Evolutionary conservation across 2,113 vertebrate genomes (phyloP).

Genomic region (Galeopterus variegatus): DNA sequence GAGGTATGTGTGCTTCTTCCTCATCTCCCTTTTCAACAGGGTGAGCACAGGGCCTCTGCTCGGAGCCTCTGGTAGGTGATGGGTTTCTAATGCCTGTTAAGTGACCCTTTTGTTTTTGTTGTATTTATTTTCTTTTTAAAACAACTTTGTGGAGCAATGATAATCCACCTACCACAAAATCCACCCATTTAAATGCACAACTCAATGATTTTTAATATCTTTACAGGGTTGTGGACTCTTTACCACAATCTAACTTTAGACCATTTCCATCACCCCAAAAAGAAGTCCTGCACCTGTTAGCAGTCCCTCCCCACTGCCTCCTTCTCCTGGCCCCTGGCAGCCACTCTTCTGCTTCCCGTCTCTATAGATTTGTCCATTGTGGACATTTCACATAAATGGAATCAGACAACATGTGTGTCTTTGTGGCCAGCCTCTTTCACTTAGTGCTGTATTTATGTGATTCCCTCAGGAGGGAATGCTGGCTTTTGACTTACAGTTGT

Average conservation of each 20-base stretch:
- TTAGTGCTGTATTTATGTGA: rapidly evolving
- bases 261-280: neutral
- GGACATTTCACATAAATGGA: neutral
- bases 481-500: neutral
- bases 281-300: neutral
- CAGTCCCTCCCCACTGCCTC: neutral
- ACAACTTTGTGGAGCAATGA: neutral
- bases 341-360: neutral
- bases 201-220: neutral
- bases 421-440: too few species aligned
- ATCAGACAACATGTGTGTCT: rapidly evolving
- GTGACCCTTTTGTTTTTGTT: neutral
- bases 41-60: rapidly evolving
- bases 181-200: neutral
- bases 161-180: neutral
- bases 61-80: neutral
- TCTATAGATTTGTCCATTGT: neutral
- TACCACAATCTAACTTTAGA: neutral
- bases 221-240: neutral
- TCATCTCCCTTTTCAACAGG: rapidly evolving
- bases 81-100: neutral
- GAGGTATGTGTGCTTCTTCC: rapidly evolving
- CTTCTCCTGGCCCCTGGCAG: neutral
- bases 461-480: neutral
- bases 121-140: neutral